phyloP scores from a whole-genome alignment of 1,140 invertebrate genomes.

The Sarcophaga bullata region DNA sequence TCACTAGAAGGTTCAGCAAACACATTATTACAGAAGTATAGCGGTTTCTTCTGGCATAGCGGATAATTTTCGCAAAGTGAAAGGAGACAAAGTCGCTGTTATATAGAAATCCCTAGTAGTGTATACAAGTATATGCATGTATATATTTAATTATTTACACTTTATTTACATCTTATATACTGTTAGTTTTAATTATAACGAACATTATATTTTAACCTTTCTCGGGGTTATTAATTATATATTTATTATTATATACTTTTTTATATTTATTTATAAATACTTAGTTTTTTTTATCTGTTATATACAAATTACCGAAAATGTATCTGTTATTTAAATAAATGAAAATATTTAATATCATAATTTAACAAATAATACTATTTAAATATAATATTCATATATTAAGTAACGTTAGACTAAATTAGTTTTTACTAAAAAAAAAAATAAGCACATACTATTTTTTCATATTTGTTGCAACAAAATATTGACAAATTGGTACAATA shows the following conservation, averaged over 20 bases:
- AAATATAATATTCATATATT: background rate
- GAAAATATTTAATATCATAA: no score
- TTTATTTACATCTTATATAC: no score
- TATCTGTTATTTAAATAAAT: background rate
- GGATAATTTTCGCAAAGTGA: background rate
- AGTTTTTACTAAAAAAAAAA: no score
- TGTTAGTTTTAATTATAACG: no score
- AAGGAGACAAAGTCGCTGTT: background rate
- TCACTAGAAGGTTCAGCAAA: background rate
- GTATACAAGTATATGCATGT: no score
- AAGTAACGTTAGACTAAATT: background rate
- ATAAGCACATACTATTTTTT: background rate
- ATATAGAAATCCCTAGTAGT: no score
- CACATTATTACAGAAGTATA: background rate
- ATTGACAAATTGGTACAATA: background rate
- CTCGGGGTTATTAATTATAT: no score
- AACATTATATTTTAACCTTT: no score
- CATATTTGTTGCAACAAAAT: background rate
- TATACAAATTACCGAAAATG: background rate
- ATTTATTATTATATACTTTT: no score
- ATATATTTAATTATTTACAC: no score
- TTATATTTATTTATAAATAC: background rate
- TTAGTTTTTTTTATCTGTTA: background rate
- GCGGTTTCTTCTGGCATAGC: background rate
- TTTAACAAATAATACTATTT: constrained; percentile 10